Evolutionary conservation across 2,113 vertebrate genomes (phyloP).

Genomic region (Rhinolophus ferrumequinum): DNA sequence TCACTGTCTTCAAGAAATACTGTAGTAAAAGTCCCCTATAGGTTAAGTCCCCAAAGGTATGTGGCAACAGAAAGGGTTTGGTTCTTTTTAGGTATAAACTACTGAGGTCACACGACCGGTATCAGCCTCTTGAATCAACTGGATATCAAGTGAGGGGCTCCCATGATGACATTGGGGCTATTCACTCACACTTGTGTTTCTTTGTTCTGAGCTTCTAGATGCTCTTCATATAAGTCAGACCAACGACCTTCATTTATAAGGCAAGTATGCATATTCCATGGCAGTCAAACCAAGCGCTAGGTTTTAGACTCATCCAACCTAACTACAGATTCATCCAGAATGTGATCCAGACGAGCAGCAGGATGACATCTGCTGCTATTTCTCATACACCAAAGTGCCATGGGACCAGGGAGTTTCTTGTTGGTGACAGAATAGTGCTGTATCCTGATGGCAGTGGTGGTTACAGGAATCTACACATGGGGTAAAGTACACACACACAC

Average conservation of each 20-base stretch:
- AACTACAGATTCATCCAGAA: background rate
- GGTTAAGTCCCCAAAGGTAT: background rate
- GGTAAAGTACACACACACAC: background rate
- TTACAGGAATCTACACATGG: background rate
- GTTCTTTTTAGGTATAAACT: background rate
- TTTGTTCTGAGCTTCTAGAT: background rate
- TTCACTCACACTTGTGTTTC: background rate
- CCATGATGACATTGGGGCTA: background rate
- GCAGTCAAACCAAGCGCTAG: background rate
- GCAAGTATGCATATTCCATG: background rate
- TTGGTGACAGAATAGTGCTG: background rate
- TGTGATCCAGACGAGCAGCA: background rate
- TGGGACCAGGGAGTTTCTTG: background rate
- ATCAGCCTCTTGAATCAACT: background rate
- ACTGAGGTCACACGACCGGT: background rate
- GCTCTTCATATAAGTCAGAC: background rate
- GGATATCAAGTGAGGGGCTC: background rate
- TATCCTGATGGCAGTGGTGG: background rate
- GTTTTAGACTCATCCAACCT: background rate
- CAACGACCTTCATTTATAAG: background rate
- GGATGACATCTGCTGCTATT: background rate
- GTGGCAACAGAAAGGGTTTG: background rate
- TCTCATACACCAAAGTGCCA: background rate
- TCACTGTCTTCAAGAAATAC: background rate
- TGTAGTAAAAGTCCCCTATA: background rate